Percentiles rank a stretch among this genome's conserved stretches.
These are phyloP conservation scores for Caenorhabditis doughertyi DNA, from an alignment of 2,888 invertebrate species.

Conservation along the genomic window DNA sequence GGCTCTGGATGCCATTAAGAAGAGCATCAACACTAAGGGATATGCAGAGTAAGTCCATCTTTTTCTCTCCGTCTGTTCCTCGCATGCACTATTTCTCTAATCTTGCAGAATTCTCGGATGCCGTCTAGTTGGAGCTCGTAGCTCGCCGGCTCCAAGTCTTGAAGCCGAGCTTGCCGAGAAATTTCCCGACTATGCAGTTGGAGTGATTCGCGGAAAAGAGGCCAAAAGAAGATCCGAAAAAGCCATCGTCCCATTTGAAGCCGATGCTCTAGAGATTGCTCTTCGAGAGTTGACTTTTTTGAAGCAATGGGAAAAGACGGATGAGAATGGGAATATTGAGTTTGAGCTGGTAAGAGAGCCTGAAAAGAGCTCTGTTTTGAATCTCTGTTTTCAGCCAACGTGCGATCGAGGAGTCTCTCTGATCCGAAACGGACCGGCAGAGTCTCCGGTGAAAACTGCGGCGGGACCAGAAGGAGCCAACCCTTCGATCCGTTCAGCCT, in stretches of 20 bases:
- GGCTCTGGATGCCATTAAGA: background rate
- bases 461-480: background rate
- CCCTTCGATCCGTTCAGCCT: background rate
- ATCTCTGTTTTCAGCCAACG: background rate
- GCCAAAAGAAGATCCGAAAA: background rate
- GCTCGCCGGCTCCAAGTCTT: background rate
- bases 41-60: background rate
- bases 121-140: background rate
- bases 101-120: background rate
- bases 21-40: background rate
- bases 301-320: slow-evolving; percentile 4
- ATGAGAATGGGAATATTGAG: slow-evolving; percentile 3
- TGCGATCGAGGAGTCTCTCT: background rate
- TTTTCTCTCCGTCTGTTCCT: background rate
- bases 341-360: background rate
- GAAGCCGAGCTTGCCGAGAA: background rate
- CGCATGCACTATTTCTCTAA: background rate
- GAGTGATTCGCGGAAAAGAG: background rate
- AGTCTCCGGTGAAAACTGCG: too few species aligned
- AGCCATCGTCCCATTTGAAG: background rate
- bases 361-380: background rate
- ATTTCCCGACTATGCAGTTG: background rate
- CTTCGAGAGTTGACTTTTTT: background rate
- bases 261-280: slow-evolving; percentile 18
- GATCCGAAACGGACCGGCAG: too few species aligned